A percentile compares a stretch with the other conserved stretches of the same genome.
phyloP scores from a whole-genome alignment of 2,113 vertebrate species.

The Chamaea fasciata region DNA sequence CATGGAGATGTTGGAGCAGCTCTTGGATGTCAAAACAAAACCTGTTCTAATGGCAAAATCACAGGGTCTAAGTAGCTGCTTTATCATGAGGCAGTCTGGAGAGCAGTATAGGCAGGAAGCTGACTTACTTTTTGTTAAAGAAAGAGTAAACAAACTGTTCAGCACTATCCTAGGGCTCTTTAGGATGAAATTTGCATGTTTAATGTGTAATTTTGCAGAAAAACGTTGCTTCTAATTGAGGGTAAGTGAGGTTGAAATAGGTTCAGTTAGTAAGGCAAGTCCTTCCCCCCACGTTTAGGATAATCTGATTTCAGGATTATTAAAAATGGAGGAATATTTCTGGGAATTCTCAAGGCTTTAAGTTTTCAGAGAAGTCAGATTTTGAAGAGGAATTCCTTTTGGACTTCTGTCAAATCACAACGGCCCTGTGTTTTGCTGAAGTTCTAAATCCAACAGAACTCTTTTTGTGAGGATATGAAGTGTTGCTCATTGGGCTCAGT shows the following conservation, averaged over 20 bases:
- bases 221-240: not conserved
- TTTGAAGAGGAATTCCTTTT: not conserved
- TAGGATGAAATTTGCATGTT: not conserved
- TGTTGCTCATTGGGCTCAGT: not conserved
- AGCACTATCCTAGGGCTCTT: not conserved
- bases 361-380: not conserved
- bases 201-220: not conserved
- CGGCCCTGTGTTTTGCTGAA: not conserved
- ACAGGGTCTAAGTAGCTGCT: not conserved
- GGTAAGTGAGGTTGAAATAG: not conserved
- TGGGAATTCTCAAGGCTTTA: not conserved
- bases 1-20: slow-evolving; percentile 17
- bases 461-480: not conserved
- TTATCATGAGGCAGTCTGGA: not conserved
- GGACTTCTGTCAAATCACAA: not conserved
- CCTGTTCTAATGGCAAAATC: slow-evolving; percentile 29
- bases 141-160: not conserved
- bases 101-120: not conserved
- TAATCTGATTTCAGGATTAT: not conserved
- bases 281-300: not conserved
- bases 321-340: not conserved
- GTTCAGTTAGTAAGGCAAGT: not conserved
- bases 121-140: not conserved
- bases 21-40: slow-evolving; percentile 53
- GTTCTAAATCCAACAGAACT: not conserved